phyloP scores from a whole-genome alignment of 2,113 vertebrate species.

The Misgurnus mizolepis region DNA sequence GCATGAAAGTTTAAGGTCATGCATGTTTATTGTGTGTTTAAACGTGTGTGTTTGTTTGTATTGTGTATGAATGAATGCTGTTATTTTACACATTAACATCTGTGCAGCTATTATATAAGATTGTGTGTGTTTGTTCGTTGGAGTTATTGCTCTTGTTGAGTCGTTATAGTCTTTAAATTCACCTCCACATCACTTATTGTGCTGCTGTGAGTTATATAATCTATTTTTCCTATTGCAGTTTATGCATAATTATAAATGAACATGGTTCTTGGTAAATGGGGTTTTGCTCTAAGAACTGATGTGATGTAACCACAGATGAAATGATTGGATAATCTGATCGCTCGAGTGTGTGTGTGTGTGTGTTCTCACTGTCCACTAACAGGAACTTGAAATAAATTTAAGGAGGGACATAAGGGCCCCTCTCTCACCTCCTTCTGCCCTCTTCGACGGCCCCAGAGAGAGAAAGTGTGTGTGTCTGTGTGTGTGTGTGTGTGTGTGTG shows the following conservation, averaged over 20 bases:
- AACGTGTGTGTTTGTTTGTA: neutral
- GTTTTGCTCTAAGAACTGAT: neutral
- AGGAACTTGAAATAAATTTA: neutral
- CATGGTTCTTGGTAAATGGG: neutral
- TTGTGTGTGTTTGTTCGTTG: constrained; percentile 3
- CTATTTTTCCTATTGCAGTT: neutral
- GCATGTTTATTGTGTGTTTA: neutral
- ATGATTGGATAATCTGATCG: neutral
- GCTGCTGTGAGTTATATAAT: constrained; percentile 5
- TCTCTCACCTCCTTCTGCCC: neutral
- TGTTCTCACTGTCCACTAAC: neutral
- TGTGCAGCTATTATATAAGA: neutral
- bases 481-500: neutral
- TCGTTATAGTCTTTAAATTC: constrained; percentile 9
- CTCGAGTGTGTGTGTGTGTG: too few species aligned
- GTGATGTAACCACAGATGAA: constrained; percentile 7
- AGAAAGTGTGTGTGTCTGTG: neutral
- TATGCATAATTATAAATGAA: constrained; percentile 9
- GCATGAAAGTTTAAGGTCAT: neutral
- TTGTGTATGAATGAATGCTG: neutral
- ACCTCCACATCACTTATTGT: neutral
- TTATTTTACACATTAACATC: neutral
- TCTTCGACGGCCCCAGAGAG: neutral
- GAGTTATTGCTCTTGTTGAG: neutral
- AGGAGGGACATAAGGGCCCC: neutral